Conservation (phyloP, 2,113 vertebrate species). For the Brachyhypopomus gauderio region DNA sequence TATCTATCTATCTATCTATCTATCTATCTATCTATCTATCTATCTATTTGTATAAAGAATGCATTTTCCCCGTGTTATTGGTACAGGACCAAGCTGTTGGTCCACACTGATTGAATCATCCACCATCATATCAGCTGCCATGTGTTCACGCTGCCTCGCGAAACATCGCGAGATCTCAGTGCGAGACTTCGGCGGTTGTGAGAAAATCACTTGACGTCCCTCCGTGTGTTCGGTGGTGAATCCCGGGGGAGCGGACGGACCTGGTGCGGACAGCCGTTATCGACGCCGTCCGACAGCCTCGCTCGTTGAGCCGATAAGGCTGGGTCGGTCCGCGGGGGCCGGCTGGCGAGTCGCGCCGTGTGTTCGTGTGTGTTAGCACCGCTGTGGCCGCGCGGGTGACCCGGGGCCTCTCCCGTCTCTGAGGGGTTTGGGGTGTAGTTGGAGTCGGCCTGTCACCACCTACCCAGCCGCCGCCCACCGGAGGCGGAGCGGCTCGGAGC, state of each 20-base stretch:
- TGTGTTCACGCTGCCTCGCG: too few species aligned
- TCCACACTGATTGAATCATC: background rate
- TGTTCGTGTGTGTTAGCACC: too few species aligned
- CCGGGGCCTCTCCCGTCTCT: conserved; percentile 45
- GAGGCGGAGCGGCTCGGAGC: too few species aligned
- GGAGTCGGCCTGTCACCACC: background rate
- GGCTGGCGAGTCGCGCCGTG: too few species aligned
- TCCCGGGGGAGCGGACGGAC: background rate
- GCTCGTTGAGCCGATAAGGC: background rate
- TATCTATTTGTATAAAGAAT: too few species aligned
- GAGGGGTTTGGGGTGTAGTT: background rate
- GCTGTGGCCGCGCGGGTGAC: too few species aligned
- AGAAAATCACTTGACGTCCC: conserved; percentile 44
- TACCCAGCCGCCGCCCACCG: background rate
- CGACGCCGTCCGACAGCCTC: background rate
- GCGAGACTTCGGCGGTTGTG: conserved; percentile 37
- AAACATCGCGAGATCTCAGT: conserved; percentile 31
- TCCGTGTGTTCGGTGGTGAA: conserved; percentile 36
- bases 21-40: too few species aligned
- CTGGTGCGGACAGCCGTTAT: background rate
- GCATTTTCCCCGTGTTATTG: background rate
- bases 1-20: too few species aligned
- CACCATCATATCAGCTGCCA: background rate
- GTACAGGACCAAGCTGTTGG: background rate
- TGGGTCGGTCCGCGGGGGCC: background rate